Conservation (phyloP, 2,113 vertebrate genomes). For the Astur gentilis region DNA sequence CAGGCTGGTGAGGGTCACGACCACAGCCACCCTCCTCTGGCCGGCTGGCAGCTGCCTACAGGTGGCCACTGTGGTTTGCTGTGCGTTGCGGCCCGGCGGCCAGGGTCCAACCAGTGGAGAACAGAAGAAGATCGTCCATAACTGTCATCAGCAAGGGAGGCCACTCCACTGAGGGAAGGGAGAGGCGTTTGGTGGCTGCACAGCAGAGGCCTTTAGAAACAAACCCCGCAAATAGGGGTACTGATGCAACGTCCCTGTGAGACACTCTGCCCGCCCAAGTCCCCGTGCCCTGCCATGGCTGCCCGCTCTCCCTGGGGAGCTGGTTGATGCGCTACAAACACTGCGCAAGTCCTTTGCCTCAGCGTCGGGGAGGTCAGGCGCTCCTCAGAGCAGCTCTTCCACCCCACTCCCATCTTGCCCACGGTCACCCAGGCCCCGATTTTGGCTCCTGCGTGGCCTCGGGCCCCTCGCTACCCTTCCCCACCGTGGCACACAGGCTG, state of each 20-base stretch:
- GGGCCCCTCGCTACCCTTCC: rapidly evolving
- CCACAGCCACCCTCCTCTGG: not conserved
- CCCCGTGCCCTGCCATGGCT: not conserved
- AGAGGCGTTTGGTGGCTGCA: not conserved
- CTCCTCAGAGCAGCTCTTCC: not conserved
- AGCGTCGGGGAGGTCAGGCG: not conserved
- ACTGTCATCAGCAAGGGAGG: rapidly evolving
- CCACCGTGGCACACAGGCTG: not conserved
- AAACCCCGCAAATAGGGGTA: not conserved
- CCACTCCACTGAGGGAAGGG: rapidly evolving
- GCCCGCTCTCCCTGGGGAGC: not conserved
- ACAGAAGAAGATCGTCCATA: not conserved
- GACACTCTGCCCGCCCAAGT: not conserved
- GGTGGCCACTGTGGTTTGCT: not conserved
- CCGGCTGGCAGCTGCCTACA: not conserved
- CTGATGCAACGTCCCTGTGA: rapidly evolving
- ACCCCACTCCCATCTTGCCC: not conserved
- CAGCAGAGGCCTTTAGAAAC: not conserved
- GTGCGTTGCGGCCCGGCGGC: not conserved
- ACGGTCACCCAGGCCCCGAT: not conserved
- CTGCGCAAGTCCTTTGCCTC: rapidly evolving
- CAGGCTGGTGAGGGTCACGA: not conserved
- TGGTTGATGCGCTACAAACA: rapidly evolving
- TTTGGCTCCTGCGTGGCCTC: not conserved
- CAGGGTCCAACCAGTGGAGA: not conserved